phyloP scores from a whole-genome alignment of 2,797 vertebrate species.

The Aratinga solstitialis region DNA sequence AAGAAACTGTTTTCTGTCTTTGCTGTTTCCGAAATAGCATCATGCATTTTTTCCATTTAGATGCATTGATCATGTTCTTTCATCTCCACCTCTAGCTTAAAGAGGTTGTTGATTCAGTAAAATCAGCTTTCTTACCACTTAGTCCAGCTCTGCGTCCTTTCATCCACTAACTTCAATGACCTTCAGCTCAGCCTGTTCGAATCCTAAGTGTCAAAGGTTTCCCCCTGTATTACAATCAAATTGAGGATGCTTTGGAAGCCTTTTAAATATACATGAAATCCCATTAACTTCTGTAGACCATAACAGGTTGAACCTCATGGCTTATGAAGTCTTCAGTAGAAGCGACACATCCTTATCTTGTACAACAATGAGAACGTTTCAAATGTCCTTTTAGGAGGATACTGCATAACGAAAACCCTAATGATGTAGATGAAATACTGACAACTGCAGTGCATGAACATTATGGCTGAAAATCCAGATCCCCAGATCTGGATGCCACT shows the following conservation, averaged over 20 bases:
- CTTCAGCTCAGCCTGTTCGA: background rate
- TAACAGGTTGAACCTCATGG: background rate
- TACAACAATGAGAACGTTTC: background rate
- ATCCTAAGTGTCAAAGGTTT: background rate
- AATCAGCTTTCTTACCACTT: background rate
- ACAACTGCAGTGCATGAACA: fast-evolving
- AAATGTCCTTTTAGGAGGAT: background rate
- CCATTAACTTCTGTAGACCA: background rate
- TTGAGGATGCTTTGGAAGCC: background rate
- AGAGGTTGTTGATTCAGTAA: background rate
- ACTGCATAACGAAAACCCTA: background rate
- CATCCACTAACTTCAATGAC: background rate
- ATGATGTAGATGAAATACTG: background rate
- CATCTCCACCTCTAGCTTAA: background rate
- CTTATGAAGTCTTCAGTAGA: no score
- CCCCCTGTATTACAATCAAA: background rate
- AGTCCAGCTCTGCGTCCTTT: background rate
- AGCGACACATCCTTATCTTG: background rate
- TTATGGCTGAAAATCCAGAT: background rate
- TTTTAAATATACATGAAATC: background rate
- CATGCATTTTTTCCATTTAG: background rate
- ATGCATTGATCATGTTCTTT: background rate
- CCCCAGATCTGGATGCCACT: no score
- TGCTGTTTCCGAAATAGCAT: background rate
- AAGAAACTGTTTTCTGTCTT: background rate